Base-by-base conservation (phyloP, 2,888 invertebrate species). In the Acleris holmiana region DNA sequence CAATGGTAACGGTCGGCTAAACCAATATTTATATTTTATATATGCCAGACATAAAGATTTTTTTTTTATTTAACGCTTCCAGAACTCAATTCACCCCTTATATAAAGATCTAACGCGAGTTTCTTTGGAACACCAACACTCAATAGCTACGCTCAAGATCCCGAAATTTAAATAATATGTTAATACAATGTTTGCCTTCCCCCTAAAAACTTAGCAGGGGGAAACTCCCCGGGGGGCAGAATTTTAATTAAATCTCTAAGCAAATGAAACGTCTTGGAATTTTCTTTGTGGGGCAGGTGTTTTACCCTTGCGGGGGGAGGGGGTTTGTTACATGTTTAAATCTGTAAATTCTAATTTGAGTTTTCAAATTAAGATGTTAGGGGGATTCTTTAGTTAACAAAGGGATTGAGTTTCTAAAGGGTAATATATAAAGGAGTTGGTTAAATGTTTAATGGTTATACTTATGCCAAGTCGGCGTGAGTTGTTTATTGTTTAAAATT, bases 241-340 rank as follows among this genome's bases (percentile, higher is more conserved):
- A 83, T 90, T 91, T 91, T 91, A 91, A 91, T 91, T 91, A 91
- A 91, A 90, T 89, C 88, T 85, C 82, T 68, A 71, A 70, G 72
- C 77, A 76, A 79, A 78, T 80, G 86, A 83, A 78, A 84, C 78
- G 78, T 80, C 85, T 84, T 76, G 84, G 84, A 82, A 86, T 82
- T 89, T 90, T 91, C 90, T 91, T 90, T 90, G 88, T 85, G 62
- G 74, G 69, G 65, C 84, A 85, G 83, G 84, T 84, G 80, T 50
- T 55, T 50, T 61, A 61, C 19, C 60, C 59, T 51, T 25, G 8
- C 17, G 61, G 66, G 50, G 7, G 19, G 17, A 15, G 51, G 49
- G 55, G 29, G 13, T 4, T 29, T 40, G 4, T 41, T 49, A 44
- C 47, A 23, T 63, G 51, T 44, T 56, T 44, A 25, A 18, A 47